Conservation (phyloP, 2,113 vertebrate genomes). For the Poicephalus gulielmi region DNA sequence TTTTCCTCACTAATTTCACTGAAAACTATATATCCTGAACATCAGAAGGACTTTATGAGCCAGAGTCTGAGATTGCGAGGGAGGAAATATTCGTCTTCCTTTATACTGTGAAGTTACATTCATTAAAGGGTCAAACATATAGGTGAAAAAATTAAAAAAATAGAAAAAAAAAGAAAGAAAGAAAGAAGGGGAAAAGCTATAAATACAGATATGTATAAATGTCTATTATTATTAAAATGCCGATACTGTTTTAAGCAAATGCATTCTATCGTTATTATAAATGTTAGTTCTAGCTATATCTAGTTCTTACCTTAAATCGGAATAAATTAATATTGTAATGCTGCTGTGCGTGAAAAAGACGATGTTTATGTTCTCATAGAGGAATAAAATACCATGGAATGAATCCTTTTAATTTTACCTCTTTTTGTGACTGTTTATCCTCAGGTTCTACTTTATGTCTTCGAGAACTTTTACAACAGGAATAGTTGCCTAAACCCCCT, state of each 20-base stretch:
- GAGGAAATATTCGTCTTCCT: conserved; percentile 68
- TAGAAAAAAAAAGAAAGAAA: conserved; percentile 34
- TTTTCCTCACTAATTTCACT: conserved; percentile 64
- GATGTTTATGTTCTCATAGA: conserved; percentile 84
- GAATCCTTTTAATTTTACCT: conserved; percentile 79
- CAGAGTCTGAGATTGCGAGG: conserved; percentile 63
- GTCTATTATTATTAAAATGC: conserved; percentile 84
- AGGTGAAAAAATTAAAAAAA: conserved; percentile 49
- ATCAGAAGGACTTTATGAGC: conserved; percentile 65
- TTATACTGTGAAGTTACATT: conserved; percentile 84
- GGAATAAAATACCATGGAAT: conserved; percentile 83
- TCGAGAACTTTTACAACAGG: conserved; percentile 85
- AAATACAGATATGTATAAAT: conserved; percentile 85
- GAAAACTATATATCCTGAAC: conserved; percentile 41
- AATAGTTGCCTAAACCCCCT: conserved; percentile 77
- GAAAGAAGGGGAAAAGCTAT: conserved; percentile 64
- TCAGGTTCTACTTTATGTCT: conserved; percentile 80
- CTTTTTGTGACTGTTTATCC: conserved; percentile 81
- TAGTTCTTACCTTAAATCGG: conserved; percentile 79
- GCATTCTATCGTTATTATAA: conserved; percentile 83
- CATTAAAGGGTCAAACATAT: conserved; percentile 77
- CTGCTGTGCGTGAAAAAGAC: conserved; percentile 82
- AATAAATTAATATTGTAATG: conserved; percentile 86
- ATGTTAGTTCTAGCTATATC: conserved; percentile 82
- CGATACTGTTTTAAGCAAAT: conserved; percentile 81